Percentiles rank a stretch among this genome's conserved stretches.
Conservation (phyloP, 2,797 vertebrate genomes). For the Poeciliopsis paucimaculata region DNA sequence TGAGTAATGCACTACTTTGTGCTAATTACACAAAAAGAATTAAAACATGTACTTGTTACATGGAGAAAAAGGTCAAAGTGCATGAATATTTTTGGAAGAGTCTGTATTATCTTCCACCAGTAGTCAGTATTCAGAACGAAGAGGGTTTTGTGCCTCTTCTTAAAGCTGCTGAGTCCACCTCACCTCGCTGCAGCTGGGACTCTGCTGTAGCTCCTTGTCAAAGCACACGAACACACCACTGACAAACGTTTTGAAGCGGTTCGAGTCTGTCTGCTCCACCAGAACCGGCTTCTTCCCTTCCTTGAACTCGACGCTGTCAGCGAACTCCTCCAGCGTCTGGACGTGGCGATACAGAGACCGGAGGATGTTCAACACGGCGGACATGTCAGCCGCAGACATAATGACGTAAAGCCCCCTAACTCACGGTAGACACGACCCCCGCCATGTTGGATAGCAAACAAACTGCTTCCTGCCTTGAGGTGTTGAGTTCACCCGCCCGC, state of each 20-base stretch:
- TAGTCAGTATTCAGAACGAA: neutral
- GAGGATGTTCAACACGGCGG: constrained; percentile 54
- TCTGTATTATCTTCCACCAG: neutral
- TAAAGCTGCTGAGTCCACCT: neutral
- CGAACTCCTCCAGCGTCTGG: constrained; percentile 72
- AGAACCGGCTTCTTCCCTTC: constrained; percentile 63
- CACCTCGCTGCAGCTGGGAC: constrained; percentile 75
- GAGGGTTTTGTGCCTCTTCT: neutral
- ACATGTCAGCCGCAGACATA: constrained; percentile 60
- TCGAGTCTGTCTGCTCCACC: constrained; percentile 62
- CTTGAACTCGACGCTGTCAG: constrained; percentile 58
- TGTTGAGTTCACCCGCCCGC: constrained; percentile 28
- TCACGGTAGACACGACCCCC: neutral
- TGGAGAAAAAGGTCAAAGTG: neutral
- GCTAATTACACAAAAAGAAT: neutral
- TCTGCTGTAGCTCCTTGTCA: constrained; percentile 67
- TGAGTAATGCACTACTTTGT: neutral
- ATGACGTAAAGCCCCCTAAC: no score
- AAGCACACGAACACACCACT: constrained; percentile 68
- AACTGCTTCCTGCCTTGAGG: neutral
- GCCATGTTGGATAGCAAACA: neutral
- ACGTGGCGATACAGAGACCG: constrained; percentile 63
- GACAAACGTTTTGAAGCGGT: constrained; percentile 63
- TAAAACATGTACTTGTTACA: neutral
- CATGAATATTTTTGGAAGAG: neutral